Evolutionary conservation across 2,888 invertebrate species (phyloP).

Genomic region (Lasioglossum calceatum): DNA sequence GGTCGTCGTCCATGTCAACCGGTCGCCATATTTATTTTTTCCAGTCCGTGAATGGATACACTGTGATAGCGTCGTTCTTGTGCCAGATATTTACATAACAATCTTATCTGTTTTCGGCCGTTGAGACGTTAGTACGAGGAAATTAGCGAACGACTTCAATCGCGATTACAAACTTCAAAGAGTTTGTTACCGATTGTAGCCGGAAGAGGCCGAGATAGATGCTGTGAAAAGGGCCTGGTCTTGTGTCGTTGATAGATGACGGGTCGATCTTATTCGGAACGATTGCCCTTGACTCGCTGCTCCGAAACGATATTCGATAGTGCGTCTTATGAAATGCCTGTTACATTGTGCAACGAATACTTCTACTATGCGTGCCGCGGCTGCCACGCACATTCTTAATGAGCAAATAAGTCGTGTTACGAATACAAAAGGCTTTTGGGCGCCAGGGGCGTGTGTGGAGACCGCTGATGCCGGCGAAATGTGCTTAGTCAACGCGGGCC

Average conservation of each 20-base stretch:
- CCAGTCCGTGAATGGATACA: conserved; percentile 36
- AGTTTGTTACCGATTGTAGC: background rate
- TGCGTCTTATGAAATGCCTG: conserved; percentile 47
- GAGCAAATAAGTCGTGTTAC: conserved; percentile 1
- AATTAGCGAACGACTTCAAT: conserved; percentile 69
- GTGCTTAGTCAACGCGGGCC: conserved; percentile 10
- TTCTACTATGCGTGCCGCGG: background rate
- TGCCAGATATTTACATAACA: conserved; percentile 68
- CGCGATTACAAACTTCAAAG: conserved; percentile 28
- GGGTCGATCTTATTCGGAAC: background rate
- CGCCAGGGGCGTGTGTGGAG: background rate
- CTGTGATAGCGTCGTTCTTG: conserved; percentile 63
- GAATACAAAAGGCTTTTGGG: conserved; percentile 5
- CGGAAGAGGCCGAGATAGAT: background rate
- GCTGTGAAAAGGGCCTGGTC: background rate
- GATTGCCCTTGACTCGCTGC: conserved; percentile 56
- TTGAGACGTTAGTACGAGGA: conserved; percentile 48
- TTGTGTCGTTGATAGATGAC: conserved; percentile 34
- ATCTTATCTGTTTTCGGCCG: conserved; percentile 62
- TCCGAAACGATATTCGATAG: conserved; percentile 42
- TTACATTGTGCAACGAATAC: conserved; percentile 40
- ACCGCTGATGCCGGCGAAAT: background rate
- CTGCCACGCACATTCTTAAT: background rate
- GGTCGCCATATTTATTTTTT: background rate
- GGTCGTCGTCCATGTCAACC: background rate